Evolutionary conservation across 2,797 vertebrate species (phyloP), one percentile per base, ranked within the genome.

Genomic region (Percopsis omiscomaycus): DNA sequence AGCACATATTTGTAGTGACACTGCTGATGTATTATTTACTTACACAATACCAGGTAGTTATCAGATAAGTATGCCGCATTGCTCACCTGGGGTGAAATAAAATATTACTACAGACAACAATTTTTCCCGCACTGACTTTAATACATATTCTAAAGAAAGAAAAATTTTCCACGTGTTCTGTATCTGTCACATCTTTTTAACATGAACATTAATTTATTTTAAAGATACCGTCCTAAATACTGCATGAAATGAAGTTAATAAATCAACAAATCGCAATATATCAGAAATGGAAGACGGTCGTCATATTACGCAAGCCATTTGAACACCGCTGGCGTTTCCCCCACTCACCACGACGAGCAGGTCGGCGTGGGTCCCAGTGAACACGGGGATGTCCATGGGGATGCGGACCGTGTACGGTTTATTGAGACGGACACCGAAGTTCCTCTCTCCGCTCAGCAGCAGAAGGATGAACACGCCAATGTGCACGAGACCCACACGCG

Each of bases 351-450:
- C 92, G 0, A 99, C 89, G 37, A 98, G 95, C 81, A 98, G 92
- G 84, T 99, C 97, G 0, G 96, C 96, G 3, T 99, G 97, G 0
- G 96, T 98, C 22, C 97, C 97, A 0, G 95, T 97, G 88, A 99
- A 99, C 14, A 98, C 95, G 0, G 97, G 95, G 57, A 98, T 93
- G 85, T 99, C 97, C 95, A 98, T 98, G 22, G 97, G 94, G 61
- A 98, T 94, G 0, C 94, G 92, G 15, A 95, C 94, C 0, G 92
- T 91, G 78, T 94, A 99, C 0, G 96, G 96, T 76, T 99, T 99
- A 88, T 99, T 99, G 75, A 99, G 88, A 32, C 96, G 95, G 48
- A 99, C 97, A 0, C 97, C 97, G 0, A 99, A 98, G 91, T 98
- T 99, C 55, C 97, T 93, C 89, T 99, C 97, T 53, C 97, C 97